Conservation (phyloP, 2,797 vertebrate genomes). For the Micropoecilia bifurca region DNA sequence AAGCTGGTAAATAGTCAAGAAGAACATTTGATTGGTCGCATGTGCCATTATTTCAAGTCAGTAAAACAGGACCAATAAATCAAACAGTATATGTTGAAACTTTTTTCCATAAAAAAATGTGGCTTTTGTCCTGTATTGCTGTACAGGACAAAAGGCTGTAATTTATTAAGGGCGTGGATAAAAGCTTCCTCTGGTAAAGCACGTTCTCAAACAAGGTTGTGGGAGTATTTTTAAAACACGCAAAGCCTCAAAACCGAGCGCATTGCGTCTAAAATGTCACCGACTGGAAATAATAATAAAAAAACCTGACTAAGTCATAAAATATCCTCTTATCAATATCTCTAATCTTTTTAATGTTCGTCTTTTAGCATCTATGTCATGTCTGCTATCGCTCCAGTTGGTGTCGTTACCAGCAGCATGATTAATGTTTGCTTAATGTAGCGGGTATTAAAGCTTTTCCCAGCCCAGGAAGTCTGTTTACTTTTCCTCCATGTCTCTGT, state of each 20-base stretch:
- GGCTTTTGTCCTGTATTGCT: neutral
- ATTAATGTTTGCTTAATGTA: conserved; percentile 2
- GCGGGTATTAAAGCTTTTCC: neutral
- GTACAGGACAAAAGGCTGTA: no score
- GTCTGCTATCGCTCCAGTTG: neutral
- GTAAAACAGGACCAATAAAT: neutral
- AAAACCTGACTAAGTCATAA: neutral
- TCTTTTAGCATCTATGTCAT: neutral
- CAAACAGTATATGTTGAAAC: neutral
- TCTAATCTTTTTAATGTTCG: neutral
- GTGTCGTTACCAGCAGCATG: neutral
- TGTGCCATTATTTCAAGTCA: neutral
- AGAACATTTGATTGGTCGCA: neutral
- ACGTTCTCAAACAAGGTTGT: neutral
- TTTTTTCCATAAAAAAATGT: neutral
- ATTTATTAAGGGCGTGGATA: no score
- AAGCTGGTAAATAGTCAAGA: neutral
- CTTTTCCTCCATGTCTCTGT: neutral
- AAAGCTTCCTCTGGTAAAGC: neutral
- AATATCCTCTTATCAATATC: neutral
- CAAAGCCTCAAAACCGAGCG: neutral
- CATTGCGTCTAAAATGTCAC: neutral
- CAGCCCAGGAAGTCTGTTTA: conserved; percentile 1
- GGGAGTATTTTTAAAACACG: neutral
- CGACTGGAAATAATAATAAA: neutral